Percentiles rank a stretch among this genome's conserved stretches.
phyloP scores from a whole-genome alignment of 2,113 vertebrate genomes.

The Brachionichthys hirsutus region DNA sequence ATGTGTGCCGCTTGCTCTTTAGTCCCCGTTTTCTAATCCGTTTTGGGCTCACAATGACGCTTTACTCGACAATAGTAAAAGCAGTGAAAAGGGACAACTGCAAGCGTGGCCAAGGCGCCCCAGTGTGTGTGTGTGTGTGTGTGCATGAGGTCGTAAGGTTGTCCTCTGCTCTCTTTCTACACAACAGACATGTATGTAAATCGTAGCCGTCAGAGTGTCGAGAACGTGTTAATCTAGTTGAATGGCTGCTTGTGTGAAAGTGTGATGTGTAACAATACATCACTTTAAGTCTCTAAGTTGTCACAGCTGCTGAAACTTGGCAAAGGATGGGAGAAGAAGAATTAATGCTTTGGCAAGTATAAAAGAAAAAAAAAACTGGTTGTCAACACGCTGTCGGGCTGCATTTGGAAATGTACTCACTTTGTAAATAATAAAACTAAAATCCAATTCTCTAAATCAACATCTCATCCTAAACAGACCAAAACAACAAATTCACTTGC shows the following conservation, averaged over 20 bases:
- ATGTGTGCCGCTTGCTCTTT: constrained; percentile 56
- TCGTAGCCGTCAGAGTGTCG: constrained; percentile 36
- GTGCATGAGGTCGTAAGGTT: constrained; percentile 44
- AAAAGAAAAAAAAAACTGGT: constrained; percentile 20
- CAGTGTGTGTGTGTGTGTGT: constrained; percentile 21
- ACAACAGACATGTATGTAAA: constrained; percentile 39
- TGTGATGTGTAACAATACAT: constrained; percentile 66
- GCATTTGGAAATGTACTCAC: neutral
- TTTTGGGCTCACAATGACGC: constrained; percentile 68
- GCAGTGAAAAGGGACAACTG: constrained; percentile 63
- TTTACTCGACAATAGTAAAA: constrained; percentile 62
- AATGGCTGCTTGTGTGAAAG: constrained; percentile 48
- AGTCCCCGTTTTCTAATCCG: constrained; percentile 62
- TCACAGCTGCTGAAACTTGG: constrained; percentile 69
- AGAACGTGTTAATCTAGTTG: constrained; percentile 66
- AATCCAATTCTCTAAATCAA: too few species aligned
- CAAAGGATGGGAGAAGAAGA: constrained; percentile 38
- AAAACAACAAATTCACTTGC: constrained; percentile 21
- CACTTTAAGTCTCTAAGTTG: constrained; percentile 65
- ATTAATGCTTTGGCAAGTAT: constrained; percentile 30
- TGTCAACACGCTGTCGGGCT: constrained; percentile 31
- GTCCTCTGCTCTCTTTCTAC: constrained; percentile 20
- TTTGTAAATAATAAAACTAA: too few species aligned
- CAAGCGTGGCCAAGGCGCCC: constrained; percentile 68
- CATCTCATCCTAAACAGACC: constrained; percentile 3